Evolutionary conservation across 2,888 invertebrate species (phyloP).

Genomic region (Dasysyrphus albostriatus): DNA sequence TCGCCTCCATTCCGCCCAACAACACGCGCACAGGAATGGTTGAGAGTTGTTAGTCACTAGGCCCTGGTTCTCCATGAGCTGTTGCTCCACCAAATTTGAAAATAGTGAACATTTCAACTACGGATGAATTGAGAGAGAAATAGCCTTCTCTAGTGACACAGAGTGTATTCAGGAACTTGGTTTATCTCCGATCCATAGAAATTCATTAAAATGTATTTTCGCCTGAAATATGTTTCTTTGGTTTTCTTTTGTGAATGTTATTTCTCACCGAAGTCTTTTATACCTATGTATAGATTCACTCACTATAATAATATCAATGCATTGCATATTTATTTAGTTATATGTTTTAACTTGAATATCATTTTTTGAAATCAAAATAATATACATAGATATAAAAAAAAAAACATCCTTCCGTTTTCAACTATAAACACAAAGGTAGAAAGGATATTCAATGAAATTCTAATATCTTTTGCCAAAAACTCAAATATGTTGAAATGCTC

Average conservation of each 20-base stretch:
- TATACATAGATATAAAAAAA: not conserved
- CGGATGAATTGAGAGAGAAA: too few species aligned
- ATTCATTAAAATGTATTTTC: slow-evolving; percentile 58
- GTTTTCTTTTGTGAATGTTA: slow-evolving; percentile 26
- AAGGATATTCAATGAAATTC: slow-evolving; percentile 58
- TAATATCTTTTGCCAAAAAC: slow-evolving; percentile 19
- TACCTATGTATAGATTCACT: not conserved
- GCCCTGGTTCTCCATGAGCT: too few species aligned
- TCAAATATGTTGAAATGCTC: slow-evolving; percentile 4
- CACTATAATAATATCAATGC: not conserved
- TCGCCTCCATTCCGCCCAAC: too few species aligned
- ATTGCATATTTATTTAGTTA: not conserved
- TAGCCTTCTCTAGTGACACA: not conserved
- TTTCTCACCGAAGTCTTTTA: slow-evolving; percentile 12
- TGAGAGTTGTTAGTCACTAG: too few species aligned
- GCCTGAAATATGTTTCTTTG: slow-evolving; percentile 23
- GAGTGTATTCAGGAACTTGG: not conserved
- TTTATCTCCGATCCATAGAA: slow-evolving; percentile 1
- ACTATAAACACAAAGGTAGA: slow-evolving; percentile 27
- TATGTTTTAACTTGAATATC: slow-evolving; percentile 9
- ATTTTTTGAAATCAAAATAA: slow-evolving; percentile 8
- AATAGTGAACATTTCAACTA: too few species aligned
- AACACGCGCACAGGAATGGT: too few species aligned
- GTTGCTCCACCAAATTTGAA: too few species aligned
- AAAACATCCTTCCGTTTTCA: slow-evolving; percentile 26